These are phyloP conservation scores for Lasioglossum calceatum DNA, from an alignment of 2,888 invertebrate species.

Conservation along the genomic window DNA sequence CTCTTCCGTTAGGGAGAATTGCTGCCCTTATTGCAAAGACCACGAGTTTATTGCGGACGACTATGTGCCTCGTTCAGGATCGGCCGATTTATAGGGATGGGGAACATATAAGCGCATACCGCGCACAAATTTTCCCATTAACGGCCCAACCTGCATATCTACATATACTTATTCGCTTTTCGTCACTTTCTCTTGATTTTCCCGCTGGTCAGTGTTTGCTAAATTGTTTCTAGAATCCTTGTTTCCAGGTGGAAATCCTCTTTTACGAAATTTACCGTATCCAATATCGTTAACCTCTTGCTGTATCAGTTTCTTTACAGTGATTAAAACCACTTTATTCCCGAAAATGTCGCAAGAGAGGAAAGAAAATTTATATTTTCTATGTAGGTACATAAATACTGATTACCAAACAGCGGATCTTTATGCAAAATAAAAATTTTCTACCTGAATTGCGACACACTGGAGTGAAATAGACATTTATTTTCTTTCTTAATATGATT, in stretches of 20 bases:
- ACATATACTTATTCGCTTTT: slow-evolving; percentile 39
- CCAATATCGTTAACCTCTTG: neutral
- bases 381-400: no score
- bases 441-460: no score
- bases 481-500: no score
- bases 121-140: slow-evolving; percentile 60
- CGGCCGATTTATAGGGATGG: slow-evolving; percentile 61
- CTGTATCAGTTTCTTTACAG: no score
- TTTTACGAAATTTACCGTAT: neutral
- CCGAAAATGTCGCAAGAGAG: no score
- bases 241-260: neutral
- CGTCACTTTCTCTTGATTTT: slow-evolving; percentile 39
- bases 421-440: no score
- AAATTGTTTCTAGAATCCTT: neutral
- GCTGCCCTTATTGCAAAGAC: slow-evolving; percentile 74
- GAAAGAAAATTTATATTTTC: no score
- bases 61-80: slow-evolving; percentile 51
- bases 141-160: slow-evolving; percentile 22
- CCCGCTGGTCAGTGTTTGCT: neutral
- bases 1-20: slow-evolving; percentile 60
- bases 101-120: slow-evolving; percentile 56
- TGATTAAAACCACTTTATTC: no score
- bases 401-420: no score
- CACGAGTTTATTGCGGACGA: slow-evolving; percentile 76
- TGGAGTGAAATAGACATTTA: no score